These are phyloP conservation scores for Tapera naevia DNA, from an alignment of 2,797 vertebrate species.

Conservation along the genomic window DNA sequence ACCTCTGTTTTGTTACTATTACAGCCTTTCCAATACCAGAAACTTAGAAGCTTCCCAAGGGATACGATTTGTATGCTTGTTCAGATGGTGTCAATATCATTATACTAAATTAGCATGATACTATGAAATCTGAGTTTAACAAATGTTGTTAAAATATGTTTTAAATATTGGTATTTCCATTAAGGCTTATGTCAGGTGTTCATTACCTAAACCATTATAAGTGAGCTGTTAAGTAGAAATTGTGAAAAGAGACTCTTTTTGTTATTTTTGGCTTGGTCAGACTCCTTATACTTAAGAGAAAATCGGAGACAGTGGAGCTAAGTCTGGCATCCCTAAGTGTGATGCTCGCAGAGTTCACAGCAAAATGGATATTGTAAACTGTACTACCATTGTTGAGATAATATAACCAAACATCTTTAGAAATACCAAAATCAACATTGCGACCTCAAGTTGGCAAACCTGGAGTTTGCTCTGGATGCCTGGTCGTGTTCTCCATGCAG, in stretches of 20 bases:
- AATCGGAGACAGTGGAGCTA: background rate
- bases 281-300: background rate
- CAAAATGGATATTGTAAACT: background rate
- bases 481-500: background rate
- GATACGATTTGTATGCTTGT: background rate
- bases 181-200: background rate
- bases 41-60: background rate
- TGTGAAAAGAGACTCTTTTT: background rate
- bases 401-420: background rate
- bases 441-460: background rate
- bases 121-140: constrained; percentile 17
- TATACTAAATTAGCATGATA: background rate
- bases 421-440: background rate
- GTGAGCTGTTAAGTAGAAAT: background rate
- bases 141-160: background rate
- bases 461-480: background rate
- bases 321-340: background rate
- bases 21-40: background rate
- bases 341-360: background rate
- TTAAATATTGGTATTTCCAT: background rate
- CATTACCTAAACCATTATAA: background rate
- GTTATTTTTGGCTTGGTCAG: background rate
- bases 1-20: background rate
- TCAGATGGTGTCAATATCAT: constrained; percentile 8
- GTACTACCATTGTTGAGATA: background rate